Evolutionary conservation across 2,113 vertebrate genomes (phyloP).

Genomic region (Actinemys pallida): DNA sequence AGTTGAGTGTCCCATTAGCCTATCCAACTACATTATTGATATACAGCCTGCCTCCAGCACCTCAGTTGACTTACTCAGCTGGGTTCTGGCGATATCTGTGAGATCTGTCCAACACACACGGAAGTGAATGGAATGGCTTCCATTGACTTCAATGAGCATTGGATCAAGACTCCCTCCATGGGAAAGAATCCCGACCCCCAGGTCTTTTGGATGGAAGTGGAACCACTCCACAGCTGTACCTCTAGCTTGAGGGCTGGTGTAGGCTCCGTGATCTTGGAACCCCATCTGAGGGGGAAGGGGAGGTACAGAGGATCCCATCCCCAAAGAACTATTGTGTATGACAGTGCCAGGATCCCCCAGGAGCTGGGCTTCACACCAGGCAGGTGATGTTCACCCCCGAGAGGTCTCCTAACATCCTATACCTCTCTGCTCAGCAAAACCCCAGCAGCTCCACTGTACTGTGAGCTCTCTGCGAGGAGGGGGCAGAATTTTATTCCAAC

Average conservation of each 20-base stretch:
- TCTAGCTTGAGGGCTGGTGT: background rate
- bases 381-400: fast-evolving
- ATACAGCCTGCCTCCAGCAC: background rate
- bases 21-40: background rate
- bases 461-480: background rate
- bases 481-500: background rate
- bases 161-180: background rate
- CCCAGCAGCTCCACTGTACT: background rate
- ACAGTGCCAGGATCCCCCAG: background rate
- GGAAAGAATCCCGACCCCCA: background rate
- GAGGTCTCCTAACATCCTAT: fast-evolving
- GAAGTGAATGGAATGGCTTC: background rate
- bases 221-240: fast-evolving
- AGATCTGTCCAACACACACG: background rate
- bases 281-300: background rate
- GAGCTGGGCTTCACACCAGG: fast-evolving
- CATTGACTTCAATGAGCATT: background rate
- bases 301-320: background rate
- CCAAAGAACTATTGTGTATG: background rate
- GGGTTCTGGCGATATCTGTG: background rate
- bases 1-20: background rate
- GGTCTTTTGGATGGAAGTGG: background rate
- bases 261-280: fast-evolving
- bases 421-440: background rate
- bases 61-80: background rate